Percentiles rank a stretch among this genome's conserved stretches.
Evolutionary conservation across 2,888 invertebrate species (phyloP).

Genomic region (Stratiomys singularior): DNA sequence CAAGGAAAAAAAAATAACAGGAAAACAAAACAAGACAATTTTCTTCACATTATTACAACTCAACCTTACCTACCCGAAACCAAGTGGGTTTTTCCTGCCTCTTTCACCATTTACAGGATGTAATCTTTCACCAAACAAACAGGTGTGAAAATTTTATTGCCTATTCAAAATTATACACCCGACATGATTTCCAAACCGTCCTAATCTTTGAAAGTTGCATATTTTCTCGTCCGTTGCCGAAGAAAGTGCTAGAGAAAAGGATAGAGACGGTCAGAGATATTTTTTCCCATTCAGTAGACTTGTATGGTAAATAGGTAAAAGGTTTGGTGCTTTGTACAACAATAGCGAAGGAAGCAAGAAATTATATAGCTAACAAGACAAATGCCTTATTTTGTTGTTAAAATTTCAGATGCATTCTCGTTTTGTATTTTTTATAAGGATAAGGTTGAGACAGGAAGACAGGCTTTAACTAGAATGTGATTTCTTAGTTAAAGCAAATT

Average conservation of each 20-base stretch:
- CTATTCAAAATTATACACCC: neutral
- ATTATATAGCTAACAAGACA: neutral
- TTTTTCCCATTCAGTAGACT: no score
- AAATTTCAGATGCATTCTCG: no score
- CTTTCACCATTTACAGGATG: neutral
- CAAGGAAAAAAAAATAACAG: no score
- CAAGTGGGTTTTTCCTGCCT: conserved; percentile 1
- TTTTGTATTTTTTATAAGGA: no score
- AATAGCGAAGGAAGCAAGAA: neutral
- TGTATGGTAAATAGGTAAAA: neutral
- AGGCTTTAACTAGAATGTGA: no score
- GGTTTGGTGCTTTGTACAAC: neutral
- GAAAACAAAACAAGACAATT: no score
- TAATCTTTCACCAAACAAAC: conserved; percentile 42
- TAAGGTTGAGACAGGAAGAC: no score
- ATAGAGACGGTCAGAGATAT: neutral
- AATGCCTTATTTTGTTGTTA: no score
- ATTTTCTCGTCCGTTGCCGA: conserved; percentile 12
- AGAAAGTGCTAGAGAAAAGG: neutral
- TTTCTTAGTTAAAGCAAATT: no score
- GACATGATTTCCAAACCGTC: neutral
- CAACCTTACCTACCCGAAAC: neutral
- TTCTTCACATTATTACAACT: neutral
- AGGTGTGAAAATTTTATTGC: conserved; percentile 43
- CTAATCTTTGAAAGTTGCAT: conserved; percentile 38